phyloP scores from a whole-genome alignment of 2,888 invertebrate species.

The Leuctra nigra region DNA sequence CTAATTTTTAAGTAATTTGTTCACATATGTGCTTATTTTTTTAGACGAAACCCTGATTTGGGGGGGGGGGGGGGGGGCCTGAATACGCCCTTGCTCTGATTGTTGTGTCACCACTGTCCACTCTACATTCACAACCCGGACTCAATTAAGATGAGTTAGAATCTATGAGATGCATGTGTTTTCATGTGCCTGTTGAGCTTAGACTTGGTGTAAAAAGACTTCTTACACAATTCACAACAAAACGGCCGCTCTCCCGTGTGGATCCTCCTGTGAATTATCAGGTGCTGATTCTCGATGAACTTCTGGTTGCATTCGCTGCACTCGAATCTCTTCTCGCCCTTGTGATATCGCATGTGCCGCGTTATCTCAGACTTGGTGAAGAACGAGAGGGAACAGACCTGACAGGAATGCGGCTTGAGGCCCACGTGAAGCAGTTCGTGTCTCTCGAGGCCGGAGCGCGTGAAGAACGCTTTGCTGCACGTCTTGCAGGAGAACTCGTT shows the following conservation, averaged over 20 bases:
- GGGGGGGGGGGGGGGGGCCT: too few relatives aligned
- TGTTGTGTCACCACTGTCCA: too few relatives aligned
- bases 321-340: conserved; percentile 35
- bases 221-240: conserved; percentile 35
- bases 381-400: conserved; percentile 36
- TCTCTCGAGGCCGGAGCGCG: conserved; percentile 36
- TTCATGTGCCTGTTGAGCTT: conserved; percentile 36
- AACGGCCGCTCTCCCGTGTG: conserved; percentile 38
- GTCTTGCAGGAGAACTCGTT: conserved; percentile 34
- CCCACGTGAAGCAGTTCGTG: conserved; percentile 36
- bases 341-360: conserved; percentile 37
- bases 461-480: conserved; percentile 36
- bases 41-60: too few relatives aligned
- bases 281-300: conserved; percentile 38
- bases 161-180: background rate
- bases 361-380: conserved; percentile 36
- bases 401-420: conserved; percentile 35
- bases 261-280: conserved; percentile 36
- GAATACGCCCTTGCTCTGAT: too few relatives aligned
- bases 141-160: too few relatives aligned
- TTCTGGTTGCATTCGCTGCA: conserved; percentile 36
- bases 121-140: too few relatives aligned
- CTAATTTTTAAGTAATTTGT: too few relatives aligned
- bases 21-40: too few relatives aligned
- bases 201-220: conserved; percentile 37